Base-by-base conservation (phyloP, 1,140 invertebrate species). In the Heliothis subflexa region DNA sequence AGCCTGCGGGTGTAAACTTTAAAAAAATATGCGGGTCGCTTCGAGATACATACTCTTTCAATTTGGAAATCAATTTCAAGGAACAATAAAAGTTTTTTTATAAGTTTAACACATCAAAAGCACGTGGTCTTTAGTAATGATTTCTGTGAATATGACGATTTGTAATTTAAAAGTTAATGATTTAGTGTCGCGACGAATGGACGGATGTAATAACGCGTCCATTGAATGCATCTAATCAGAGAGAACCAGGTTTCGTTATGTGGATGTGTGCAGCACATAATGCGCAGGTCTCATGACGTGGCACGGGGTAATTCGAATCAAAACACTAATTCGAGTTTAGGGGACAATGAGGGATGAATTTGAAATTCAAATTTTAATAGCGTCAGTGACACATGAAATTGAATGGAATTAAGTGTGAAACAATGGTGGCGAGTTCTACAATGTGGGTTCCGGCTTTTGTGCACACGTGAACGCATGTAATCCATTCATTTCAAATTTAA, bases 341-440 rank as follows among this genome's bases (percentile, higher is more conserved):
- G 81, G 82, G 78, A 83, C 85, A 87, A 86, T 86, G 81, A 81
- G 78, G 81, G 83, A 83, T 78, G 82, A 74, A 90, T 89, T 90
- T 87, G 85, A 86, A 90, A 85, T 89, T 86, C 85, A 89, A 91
- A 91, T 40, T 40, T 40, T 40, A 40, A 40, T 90, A 54, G 40
- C 64, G 77, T 68, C 81, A 84, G 82, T 89, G 89, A 89, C 86
- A 88, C 86, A 87, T 81, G 85, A 85, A 86, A 87, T 86, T 86
- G 82, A 86, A 85, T 84, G 80, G 84, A 86, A 87, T 85, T 85
- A 84, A 62, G 78, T 79, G 57, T 72, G 64, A 74, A 78, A 74
- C 81, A 79, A 82, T 85, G 78, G 78, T 54, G 45, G 16, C 66
- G 73, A 80, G 64, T 72, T 71, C 62, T 47, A 47, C 13, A 64